Evolutionary conservation across 2,888 invertebrate genomes (phyloP), one percentile per base, ranked within the genome.

Genomic region (Eristalis intricaria): DNA sequence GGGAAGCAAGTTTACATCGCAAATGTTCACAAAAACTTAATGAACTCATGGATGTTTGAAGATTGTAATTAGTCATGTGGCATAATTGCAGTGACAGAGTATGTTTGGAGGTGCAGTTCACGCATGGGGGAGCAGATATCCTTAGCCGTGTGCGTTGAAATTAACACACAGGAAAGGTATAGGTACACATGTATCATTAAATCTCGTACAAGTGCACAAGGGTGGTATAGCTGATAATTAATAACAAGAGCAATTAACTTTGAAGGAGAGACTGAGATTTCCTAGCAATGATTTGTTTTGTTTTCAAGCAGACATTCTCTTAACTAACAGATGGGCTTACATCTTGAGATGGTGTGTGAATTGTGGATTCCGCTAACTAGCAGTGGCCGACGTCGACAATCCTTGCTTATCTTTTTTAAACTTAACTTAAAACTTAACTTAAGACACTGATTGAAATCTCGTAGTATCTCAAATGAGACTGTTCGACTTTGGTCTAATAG

Each of bases 1-100:
- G 8, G 19, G 50, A n/a, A 43, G 15, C n/a, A 15, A 43, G 7
- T 50, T n/a, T 19, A 19, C 50, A 1, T 50, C 50, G 60, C 26
- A 60, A 60, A 60, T 26, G 26, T 29, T 26, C 23, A 23, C 23
- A 13, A 15, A 26, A 23, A 60, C 60, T 22, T 58, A 58, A 58
- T 58, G 22, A 58, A 58, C 15, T n/a, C 56, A 65, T 65, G 40
- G 76, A 23, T 22, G 23, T 58, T 66, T 77, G 68, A 61, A 50
- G 61, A 40, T 66, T 68, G 58, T 29, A 70, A 58, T 43, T 43
- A 50, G 26, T 26, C 35, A 10, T 64, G 38, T 64, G 64, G 19
- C 64, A 64, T 64, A 64, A 64, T 38, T 32, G 64, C 64, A 32
- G 35, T 8, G 22, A 19, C 10, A 61, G 7, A 26, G 29, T 58